These are phyloP conservation scores for Trissoscelio sp. DNA, from an alignment of 2,888 invertebrate species.

Conservation along the genomic window DNA sequence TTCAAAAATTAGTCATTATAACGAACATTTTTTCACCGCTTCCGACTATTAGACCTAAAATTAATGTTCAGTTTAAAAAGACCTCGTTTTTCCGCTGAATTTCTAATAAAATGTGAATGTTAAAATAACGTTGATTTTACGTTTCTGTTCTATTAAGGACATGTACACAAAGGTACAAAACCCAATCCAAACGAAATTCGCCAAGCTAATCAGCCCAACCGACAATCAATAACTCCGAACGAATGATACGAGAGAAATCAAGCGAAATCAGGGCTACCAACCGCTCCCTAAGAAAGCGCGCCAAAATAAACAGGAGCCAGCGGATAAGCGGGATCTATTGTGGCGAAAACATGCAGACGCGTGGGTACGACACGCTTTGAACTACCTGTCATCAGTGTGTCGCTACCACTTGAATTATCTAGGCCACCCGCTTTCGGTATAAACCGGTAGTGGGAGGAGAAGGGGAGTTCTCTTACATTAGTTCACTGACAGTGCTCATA, in stretches of 20 bases:
- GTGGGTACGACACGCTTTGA: constrained; percentile 48
- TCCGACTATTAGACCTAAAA: no score
- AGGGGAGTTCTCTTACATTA: constrained; percentile 40
- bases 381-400: constrained; percentile 58
- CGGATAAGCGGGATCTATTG: constrained; percentile 45
- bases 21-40: no score
- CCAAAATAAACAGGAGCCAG: constrained; percentile 43
- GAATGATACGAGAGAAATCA: constrained; percentile 6
- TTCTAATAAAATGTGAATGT: no score
- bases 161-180: no score
- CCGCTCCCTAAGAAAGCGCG: constrained; percentile 18
- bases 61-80: no score
- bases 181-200: no score
- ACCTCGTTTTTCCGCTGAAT: no score
- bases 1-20: no score
- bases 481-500: constrained; percentile 42
- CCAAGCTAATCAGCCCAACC: not conserved
- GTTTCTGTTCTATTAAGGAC: no score
- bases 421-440: constrained; percentile 61
- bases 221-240: constrained; percentile 7
- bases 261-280: constrained; percentile 3
- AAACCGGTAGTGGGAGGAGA: not conserved
- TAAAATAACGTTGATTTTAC: no score
- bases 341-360: constrained; percentile 47
- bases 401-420: constrained; percentile 67